Base-by-base conservation (phyloP, 2,113 vertebrate genomes). In the Brachirus orientalis region DNA sequence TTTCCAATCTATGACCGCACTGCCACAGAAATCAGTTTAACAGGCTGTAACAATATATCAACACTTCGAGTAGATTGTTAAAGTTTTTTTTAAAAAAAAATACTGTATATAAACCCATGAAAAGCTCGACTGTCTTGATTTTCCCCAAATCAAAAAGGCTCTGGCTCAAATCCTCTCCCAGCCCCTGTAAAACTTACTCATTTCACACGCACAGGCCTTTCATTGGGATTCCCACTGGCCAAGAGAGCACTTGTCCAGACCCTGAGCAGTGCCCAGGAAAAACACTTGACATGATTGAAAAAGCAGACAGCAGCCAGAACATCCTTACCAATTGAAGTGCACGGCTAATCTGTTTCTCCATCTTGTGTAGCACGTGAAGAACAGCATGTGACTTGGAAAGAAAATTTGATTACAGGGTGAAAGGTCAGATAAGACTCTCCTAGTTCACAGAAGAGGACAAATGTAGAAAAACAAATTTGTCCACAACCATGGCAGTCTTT, bases 271-370 rank as follows among this genome's bases (percentile, higher is more conserved):
- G 84, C 85, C 86, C 76, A 75, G 87, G 84, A 90, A 91, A 91
- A 90, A 83, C 85, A 90, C 78, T 91, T 85, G 84, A 84, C 77
- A 48, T 90, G 87, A 92, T 91, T 90, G 80, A 80, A 75, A 88
- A 86, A 91, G 77, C 90, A 91, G 86, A 88, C 45, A 56, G 20
- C 13, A 1, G 47, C 67, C 65, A 71, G 46, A 59, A 77, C 74
- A 83, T 86, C 79, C 77, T 74, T 38, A 10, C 40, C 67, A 56
- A 46, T 55, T 14, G 1, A 33, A 79, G 57, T 0, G 71, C 8
- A 28, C 18, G 58, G 69, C 20, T 73, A 64, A 82, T 86, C 75
- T 50, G 44, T 71, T 45, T 56, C 54, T 16, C 64, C 72, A 69
- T 85, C 71, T 75, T 13, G 60, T 79, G 70, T 56, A 38, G 53